A percentile compares a stretch with the other conserved stretches of the same genome.
phyloP scores from a whole-genome alignment of 2,113 vertebrate species.

The Clinocottus analis region DNA sequence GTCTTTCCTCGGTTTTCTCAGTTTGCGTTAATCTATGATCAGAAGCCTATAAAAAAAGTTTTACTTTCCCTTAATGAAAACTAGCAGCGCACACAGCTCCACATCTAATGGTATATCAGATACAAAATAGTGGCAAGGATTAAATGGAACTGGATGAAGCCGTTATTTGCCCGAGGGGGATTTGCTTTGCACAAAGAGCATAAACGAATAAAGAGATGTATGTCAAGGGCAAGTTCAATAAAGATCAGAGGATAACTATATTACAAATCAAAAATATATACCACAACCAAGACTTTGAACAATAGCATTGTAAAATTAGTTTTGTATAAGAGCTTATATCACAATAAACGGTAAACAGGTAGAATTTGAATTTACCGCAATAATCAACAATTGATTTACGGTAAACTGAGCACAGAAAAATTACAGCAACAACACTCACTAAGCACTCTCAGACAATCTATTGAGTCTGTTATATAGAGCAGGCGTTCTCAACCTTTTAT shows the following conservation, averaged over 20 bases:
- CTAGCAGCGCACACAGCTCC: not conserved
- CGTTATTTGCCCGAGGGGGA: not conserved
- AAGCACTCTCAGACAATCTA: not conserved
- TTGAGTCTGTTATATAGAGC: not conserved
- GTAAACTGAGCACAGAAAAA: not conserved
- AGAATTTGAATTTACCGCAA: not conserved
- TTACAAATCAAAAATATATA: not conserved
- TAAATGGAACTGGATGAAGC: not conserved
- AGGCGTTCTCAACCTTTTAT: too few species aligned
- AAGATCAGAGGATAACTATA: not conserved
- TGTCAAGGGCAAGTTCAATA: not conserved
- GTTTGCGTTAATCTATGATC: not conserved
- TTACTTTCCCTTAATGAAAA: not conserved
- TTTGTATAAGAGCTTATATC: not conserved
- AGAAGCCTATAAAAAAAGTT: not conserved
- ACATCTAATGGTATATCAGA: not conserved
- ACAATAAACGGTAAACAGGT: too few species aligned
- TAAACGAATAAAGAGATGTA: not conserved
- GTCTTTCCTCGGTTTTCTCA: not conserved
- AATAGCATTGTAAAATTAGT: not conserved
- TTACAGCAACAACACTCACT: not conserved
- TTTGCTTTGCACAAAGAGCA: not conserved
- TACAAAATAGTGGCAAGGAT: not conserved
- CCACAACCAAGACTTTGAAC: not conserved
- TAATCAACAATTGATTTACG: not conserved